phyloP scores from a whole-genome alignment of 2,888 invertebrate species.

The Spisula subtruncata region DNA sequence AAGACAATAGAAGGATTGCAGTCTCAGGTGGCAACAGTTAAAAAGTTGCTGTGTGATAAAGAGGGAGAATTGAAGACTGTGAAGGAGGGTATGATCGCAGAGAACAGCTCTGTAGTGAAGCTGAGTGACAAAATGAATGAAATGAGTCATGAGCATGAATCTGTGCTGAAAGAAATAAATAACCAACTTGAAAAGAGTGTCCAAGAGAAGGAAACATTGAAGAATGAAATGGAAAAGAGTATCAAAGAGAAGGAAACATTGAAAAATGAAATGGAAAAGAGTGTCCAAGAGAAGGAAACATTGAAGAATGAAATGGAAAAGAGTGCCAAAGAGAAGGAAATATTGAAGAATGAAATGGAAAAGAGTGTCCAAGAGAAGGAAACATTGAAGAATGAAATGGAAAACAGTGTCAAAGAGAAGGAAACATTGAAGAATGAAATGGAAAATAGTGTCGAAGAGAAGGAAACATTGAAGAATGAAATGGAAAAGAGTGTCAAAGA shows the following conservation, averaged over 20 bases:
- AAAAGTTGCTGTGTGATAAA: constrained; percentile 35
- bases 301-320: too few relatives aligned
- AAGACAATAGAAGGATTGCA: constrained; percentile 23
- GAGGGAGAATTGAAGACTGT: constrained; percentile 38
- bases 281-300: not conserved
- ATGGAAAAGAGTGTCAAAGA: not conserved
- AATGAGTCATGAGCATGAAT: constrained; percentile 10
- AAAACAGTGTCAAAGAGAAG: not conserved
- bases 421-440: not conserved
- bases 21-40: constrained; percentile 27
- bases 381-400: not conserved
- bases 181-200: constrained; percentile 6
- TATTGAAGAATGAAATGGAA: constrained; percentile 14
- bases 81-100: constrained; percentile 20
- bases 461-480: not conserved
- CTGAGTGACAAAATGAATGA: constrained; percentile 1
- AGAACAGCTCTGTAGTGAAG: not conserved
- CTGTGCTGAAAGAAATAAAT: not conserved
- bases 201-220: not conserved
- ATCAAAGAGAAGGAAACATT: not conserved
- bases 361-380: not conserved
- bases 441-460: not conserved
- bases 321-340: not conserved
- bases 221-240: not conserved
- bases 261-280: constrained; percentile 9